Evolutionary conservation across 2,888 invertebrate species (phyloP), one percentile per base, ranked within the genome.

Genomic region (Macrophya alboannulata): DNA sequence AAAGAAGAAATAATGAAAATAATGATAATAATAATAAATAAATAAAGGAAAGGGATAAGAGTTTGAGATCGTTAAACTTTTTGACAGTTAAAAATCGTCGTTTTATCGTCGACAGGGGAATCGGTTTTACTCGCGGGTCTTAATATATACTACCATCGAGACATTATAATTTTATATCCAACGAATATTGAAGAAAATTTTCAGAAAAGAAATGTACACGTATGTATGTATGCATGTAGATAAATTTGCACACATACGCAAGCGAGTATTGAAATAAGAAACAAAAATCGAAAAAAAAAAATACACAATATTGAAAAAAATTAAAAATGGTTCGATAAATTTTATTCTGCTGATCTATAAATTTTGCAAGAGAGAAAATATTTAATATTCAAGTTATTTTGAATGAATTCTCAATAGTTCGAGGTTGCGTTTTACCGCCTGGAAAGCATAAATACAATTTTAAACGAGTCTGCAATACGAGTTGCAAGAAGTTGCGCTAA

Each of bases 21-120:
- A 43, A 43, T 43, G 6, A 43, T 43, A 51, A 51, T 17, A 51
- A 51, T 51, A 51, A 51, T 51, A 51, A 51, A 51, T n/a, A n/a
- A n/a, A n/a, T n/a, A n/a, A n/a, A n/a, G n/a, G n/a, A 17, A 17
- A 51, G 1, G 51, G 51, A 86, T 85, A 86, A 87, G 85, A 83
- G 43, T 51, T 84, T 72, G 55, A 85, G 79, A 59, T 59, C 79
- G 62, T 59, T 81, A 59, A 59, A 81, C n/a, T n/a, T n/a, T 62
- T 62, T 59, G 59, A 81, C 59, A 59, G 59, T 81, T 81, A 81
- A 81, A 62, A 81, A 81, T 59, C 59, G 43, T 40, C 59, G 79
- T 81, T 81, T 81, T 81, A 81, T 81, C 79, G 40, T 21, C 62
- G 40, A 43, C 79, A 81, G 17, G 43, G 43, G 43, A 62, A 43